Percentiles rank a stretch among this genome's conserved stretches.
Conservation (phyloP, 2,113 vertebrate genomes). For the Chascanopsetta lugubris region DNA sequence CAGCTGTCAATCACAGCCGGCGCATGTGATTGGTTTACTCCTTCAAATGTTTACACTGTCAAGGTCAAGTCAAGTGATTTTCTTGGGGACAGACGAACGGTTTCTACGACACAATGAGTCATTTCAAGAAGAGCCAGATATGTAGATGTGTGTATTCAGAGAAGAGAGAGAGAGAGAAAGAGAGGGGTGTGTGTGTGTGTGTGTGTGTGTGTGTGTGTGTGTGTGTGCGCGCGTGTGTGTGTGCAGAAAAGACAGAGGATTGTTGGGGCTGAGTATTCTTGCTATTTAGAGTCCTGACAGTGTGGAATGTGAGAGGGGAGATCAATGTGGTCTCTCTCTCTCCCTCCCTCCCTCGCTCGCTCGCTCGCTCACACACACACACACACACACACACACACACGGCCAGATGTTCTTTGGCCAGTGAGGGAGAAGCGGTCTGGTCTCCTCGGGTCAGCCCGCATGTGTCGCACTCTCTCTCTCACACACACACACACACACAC, state of each 20-base stretch:
- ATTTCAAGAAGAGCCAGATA: too few relatives aligned
- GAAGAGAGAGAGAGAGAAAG: too few relatives aligned
- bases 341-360: slow-evolving; percentile 46
- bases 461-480: slow-evolving; percentile 39
- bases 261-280: slow-evolving; percentile 68
- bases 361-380: slow-evolving; percentile 51
- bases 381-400: slow-evolving; percentile 48
- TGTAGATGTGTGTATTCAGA: too few relatives aligned
- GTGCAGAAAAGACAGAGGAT: slow-evolving; percentile 28
- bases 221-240: too few relatives aligned
- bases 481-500: slow-evolving; percentile 12
- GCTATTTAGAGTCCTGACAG: slow-evolving; percentile 73
- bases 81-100: too few relatives aligned
- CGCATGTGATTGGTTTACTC: too few relatives aligned
- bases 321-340: slow-evolving; percentile 72
- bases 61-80: too few relatives aligned
- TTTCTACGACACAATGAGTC: too few relatives aligned
- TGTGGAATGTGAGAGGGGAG: slow-evolving; percentile 72
- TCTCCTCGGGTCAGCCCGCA: slow-evolving; percentile 67
- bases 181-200: too few relatives aligned
- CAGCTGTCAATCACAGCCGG: too few relatives aligned
- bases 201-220: too few relatives aligned
- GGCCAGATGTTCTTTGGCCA: slow-evolving; percentile 79
- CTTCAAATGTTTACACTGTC: too few relatives aligned
- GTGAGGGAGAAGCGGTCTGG: slow-evolving; percentile 59